Base-by-base conservation (phyloP, 2,797 vertebrate genomes). In the Falco biarmicus region DNA sequence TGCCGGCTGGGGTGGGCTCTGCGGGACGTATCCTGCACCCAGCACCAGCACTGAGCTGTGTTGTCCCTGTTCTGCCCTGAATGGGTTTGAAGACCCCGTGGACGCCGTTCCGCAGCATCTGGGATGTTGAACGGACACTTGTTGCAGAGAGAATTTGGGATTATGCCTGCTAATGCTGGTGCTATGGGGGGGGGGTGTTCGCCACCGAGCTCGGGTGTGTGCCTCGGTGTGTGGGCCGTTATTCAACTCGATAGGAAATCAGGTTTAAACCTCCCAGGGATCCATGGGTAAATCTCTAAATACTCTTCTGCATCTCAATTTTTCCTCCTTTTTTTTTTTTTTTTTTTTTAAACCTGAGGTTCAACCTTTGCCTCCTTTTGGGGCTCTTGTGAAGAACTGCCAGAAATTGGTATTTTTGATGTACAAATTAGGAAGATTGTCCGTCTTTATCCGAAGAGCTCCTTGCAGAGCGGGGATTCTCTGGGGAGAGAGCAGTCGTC, bases 171-270 rank as follows among this genome's bases (percentile, higher is more conserved):
- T 34, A 0, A 1, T 3, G 11, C 19, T 2, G 3, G 29, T 2
- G 19, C 3, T 17, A 8, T 2, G 2, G 20, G 31, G 5, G 13
- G 48, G 39, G 39, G 9, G 10, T 45, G 63, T 26, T 63, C 14
- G 34, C 26, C 37, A 1, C 8, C 32, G 14, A 1, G 0, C 37
- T 31, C 18, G 0, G 45, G 43, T 6, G 5, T 5, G 0, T 2
- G 5, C 14, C 7, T 13, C 48, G 0, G 34, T 2, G n/a, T 19
- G 19, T 20, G 4, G 61, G 53, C 34, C 15, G 20, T n/a, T 29
- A 26, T 21, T 41, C 54, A 45, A 1, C 16, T 34, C 24, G 0
- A 10, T 1, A 65, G 73, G 39, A 56, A 77, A 68, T 45, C 5
- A 2, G 29, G 8, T 54, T 39, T 34, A 61, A 83, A n/a, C n/a